phyloP scores from a whole-genome alignment of 2,797 vertebrate species.

The Rhinella marina region DNA sequence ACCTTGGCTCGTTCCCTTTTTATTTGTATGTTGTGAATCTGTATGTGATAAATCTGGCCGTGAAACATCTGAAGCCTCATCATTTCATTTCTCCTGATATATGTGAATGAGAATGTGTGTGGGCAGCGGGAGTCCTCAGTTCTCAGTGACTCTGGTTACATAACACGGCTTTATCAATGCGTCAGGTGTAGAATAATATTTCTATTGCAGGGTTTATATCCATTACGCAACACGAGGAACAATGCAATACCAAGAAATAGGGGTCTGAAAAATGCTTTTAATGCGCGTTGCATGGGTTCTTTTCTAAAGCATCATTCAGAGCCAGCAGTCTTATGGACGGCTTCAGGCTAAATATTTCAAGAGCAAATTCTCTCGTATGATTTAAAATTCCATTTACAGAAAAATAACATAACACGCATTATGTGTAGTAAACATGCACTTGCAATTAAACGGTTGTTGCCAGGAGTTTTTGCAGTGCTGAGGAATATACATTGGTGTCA shows the following conservation, averaged over 20 bases:
- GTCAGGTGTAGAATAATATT: not conserved
- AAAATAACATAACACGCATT: not conserved
- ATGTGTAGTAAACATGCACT: not conserved
- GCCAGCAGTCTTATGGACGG: not conserved
- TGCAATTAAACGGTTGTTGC: not conserved
- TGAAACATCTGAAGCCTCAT: not conserved
- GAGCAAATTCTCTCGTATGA: not conserved
- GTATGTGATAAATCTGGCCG: not conserved
- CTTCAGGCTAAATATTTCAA: conserved; percentile 2
- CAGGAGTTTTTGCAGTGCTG: too few relatives aligned
- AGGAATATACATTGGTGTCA: too few relatives aligned
- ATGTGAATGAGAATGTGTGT: not conserved
- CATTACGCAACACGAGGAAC: not conserved
- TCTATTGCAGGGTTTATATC: not conserved
- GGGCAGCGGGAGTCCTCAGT: not conserved
- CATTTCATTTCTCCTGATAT: too few relatives aligned
- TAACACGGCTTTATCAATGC: not conserved
- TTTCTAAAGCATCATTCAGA: not conserved
- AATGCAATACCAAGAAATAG: not conserved
- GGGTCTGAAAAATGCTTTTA: too few relatives aligned
- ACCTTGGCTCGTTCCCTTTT: not conserved
- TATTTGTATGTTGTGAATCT: not conserved
- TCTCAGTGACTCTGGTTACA: not conserved
- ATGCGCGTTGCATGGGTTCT: not conserved
- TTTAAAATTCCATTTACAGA: not conserved